phyloP scores from a whole-genome alignment of 2,888 invertebrate genomes.

The Cataglyphis cursor region DNA sequence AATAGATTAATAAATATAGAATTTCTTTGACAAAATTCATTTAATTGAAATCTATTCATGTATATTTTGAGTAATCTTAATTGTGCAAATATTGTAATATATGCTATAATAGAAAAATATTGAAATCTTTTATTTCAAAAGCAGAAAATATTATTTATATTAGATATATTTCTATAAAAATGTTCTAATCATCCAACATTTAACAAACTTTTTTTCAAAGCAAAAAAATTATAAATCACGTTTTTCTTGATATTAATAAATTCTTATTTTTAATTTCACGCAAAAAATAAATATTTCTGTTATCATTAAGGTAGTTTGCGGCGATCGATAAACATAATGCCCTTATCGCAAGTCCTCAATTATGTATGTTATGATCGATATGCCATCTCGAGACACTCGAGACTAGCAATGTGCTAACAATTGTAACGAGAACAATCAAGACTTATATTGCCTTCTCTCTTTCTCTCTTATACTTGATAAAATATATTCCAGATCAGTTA shows the following conservation, averaged over 20 bases:
- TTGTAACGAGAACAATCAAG: neutral
- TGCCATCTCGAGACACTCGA: conserved; percentile 22
- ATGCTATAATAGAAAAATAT: neutral
- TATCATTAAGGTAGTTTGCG: neutral
- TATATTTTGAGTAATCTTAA: neutral
- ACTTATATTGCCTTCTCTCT: neutral
- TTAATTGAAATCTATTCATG: neutral
- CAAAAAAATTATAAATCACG: neutral
- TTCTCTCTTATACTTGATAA: neutral
- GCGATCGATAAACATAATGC: conserved; percentile 2
- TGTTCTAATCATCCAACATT: neutral
- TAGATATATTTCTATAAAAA: neutral
- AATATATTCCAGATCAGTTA: neutral
- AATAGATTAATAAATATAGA: neutral
- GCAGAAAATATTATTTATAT: neutral
- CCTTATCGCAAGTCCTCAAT: conserved; percentile 31
- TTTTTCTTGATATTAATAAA: neutral
- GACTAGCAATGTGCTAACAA: neutral
- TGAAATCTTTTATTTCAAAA: neutral
- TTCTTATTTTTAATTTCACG: neutral
- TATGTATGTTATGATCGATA: conserved; percentile 15
- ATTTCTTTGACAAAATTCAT: neutral
- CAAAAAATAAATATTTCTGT: neutral
- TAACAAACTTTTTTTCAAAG: neutral
- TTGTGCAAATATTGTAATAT: neutral